Conservation (phyloP, 2,888 invertebrate species). For the Temnothorax ravouxi region DNA sequence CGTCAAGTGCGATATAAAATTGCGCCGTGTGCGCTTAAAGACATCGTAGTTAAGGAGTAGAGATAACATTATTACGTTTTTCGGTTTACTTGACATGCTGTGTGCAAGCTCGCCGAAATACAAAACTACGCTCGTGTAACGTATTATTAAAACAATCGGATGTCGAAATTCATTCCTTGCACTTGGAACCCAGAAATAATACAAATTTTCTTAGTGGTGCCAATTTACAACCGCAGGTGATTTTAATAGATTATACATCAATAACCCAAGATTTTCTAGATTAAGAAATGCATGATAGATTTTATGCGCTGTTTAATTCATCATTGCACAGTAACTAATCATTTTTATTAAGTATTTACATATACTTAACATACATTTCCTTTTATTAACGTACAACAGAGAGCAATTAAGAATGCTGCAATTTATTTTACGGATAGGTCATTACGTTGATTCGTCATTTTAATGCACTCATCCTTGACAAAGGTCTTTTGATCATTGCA, state of each 20-base stretch:
- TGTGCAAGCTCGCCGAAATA: constrained; percentile 1
- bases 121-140: not conserved
- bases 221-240: not conserved
- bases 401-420: not conserved
- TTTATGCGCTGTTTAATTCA: not conserved
- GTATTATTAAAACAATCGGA: not conserved
- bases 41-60: constrained; percentile 32
- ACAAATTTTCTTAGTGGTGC: not conserved
- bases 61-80: constrained; percentile 53
- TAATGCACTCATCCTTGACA: not conserved
- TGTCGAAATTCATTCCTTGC: not conserved
- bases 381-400: not conserved
- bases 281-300: not conserved
- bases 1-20: constrained; percentile 41
- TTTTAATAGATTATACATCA: not conserved
- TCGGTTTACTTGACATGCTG: constrained; percentile 27
- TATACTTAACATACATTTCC: too few relatives aligned
- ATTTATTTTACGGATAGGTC: not conserved
- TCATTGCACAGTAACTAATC: not conserved
- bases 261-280: not conserved
- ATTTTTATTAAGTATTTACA: constrained; percentile 18
- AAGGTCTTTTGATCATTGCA: not conserved
- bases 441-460: not conserved
- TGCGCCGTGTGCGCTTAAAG: constrained; percentile 27
- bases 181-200: not conserved